Evolutionary conservation across 2,888 invertebrate species (phyloP), one percentile per base, ranked within the genome.

Genomic region (Hypolimnas misippus): DNA sequence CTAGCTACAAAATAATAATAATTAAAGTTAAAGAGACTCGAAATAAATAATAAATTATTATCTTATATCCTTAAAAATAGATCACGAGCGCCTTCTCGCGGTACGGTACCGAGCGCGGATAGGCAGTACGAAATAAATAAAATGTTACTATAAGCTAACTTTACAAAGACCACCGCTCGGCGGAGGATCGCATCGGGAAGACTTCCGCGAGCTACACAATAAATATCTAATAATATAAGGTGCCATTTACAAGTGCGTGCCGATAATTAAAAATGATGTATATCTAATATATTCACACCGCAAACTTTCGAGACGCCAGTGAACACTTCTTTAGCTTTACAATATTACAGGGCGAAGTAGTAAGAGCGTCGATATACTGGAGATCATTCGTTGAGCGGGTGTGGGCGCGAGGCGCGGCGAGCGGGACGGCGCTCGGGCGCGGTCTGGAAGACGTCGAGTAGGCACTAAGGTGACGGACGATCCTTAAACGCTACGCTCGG

Each of bases 11-110:
- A 83, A 86, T 83, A 84, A 87, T 87, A 83, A 84, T 87, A 83
- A 85, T 85, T 87, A 90, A 78, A 90, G 86, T 89, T 89, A 90
- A 87, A 89, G 90, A 92, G 91, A 91, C 91, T 92, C 91, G 85
- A 89, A 92, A 92, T 92, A 92, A 92, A 92, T 92, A 92, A 92
- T 92, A 92, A 92, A 91, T 92, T 92, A 92, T 90, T 92, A 92
- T 86, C 90, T 91, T 92, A 91, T 89, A 89, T 82, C 86, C 91
- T 91, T 91, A 91, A 92, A 89, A 88, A 90, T 92, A 92, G 90
- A 92, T 91, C 91, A 92, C 92, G 92, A 90, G 90, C 89, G 92
- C 91, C 91, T 88, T 89, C 90, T 89, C 88, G 87, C 91, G 91
- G 91, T 86, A 86, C 89, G 86, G 85, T 84, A 86, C 89, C 91